These are phyloP conservation scores for Laticauda colubrina DNA, from an alignment of 2,113 vertebrate genomes.

Conservation along the genomic window DNA sequence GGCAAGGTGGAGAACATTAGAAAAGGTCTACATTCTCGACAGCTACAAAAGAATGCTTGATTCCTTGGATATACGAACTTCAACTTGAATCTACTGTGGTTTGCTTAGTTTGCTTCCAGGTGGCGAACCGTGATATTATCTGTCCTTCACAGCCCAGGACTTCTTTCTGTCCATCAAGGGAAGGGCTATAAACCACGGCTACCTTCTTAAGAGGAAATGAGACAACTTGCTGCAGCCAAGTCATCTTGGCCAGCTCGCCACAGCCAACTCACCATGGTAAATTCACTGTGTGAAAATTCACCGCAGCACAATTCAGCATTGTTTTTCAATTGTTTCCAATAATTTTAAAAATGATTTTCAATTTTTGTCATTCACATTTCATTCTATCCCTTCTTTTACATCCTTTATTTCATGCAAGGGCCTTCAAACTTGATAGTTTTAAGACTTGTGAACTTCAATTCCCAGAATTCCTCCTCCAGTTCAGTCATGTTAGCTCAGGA, in stretches of 20 bases:
- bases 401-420: background rate
- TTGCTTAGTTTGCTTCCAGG: background rate
- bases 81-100: too few relatives aligned
- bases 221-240: background rate
- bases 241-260: background rate
- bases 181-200: background rate
- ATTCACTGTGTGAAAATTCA: background rate
- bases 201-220: background rate
- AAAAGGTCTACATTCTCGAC: too few relatives aligned
- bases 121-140: background rate
- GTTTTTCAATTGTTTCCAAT: background rate
- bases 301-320: background rate
- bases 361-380: background rate
- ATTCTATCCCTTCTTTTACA: background rate
- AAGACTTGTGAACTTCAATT: too few relatives aligned
- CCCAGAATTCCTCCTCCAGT: too few relatives aligned
- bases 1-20: background rate
- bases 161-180: background rate
- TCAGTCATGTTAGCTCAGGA: too few relatives aligned
- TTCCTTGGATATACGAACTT: background rate
- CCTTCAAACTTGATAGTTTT: too few relatives aligned
- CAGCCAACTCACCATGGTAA: background rate
- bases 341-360: background rate
- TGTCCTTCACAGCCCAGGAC: background rate
- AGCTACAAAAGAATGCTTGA: background rate